phyloP scores from a whole-genome alignment of 1,140 invertebrate species.

The Saccostrea glomerata region DNA sequence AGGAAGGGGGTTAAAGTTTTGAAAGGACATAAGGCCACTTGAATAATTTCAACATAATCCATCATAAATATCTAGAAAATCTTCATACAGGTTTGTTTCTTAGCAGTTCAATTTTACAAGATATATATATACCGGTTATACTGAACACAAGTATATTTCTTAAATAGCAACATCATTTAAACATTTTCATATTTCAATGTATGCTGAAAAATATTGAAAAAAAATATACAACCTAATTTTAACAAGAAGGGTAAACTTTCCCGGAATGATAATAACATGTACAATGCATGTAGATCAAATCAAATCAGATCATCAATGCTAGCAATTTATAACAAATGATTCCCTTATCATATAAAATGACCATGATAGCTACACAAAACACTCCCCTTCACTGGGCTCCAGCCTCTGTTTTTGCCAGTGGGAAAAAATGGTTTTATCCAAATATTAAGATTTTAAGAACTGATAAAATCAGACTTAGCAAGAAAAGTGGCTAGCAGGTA shows the following conservation, averaged over 20 bases:
- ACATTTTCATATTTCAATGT: neutral
- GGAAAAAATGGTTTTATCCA: too few relatives aligned
- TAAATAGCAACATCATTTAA: neutral
- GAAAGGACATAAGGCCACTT: neutral
- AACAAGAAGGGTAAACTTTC: too few relatives aligned
- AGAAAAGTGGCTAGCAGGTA: too few relatives aligned
- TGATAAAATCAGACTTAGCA: too few relatives aligned
- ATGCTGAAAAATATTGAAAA: neutral
- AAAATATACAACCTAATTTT: neutral
- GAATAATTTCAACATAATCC: neutral
- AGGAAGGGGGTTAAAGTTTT: too few relatives aligned
- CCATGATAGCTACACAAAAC: slow-evolving; percentile 9
- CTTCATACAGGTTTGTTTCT: neutral
- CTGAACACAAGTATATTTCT: neutral
- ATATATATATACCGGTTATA: neutral
- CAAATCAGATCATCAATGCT: neutral
- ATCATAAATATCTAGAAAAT: neutral
- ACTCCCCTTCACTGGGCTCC: slow-evolving; percentile 41
- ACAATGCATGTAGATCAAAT: neutral
- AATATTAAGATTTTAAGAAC: too few relatives aligned
- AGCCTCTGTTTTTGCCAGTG: slow-evolving; percentile 39
- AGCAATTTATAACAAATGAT: neutral
- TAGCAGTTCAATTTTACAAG: neutral
- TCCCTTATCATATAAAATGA: neutral
- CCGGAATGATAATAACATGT: too few relatives aligned